Evolutionary conservation across 2,113 vertebrate genomes (phyloP).

Genomic region (Gymnocephalus cernua): DNA sequence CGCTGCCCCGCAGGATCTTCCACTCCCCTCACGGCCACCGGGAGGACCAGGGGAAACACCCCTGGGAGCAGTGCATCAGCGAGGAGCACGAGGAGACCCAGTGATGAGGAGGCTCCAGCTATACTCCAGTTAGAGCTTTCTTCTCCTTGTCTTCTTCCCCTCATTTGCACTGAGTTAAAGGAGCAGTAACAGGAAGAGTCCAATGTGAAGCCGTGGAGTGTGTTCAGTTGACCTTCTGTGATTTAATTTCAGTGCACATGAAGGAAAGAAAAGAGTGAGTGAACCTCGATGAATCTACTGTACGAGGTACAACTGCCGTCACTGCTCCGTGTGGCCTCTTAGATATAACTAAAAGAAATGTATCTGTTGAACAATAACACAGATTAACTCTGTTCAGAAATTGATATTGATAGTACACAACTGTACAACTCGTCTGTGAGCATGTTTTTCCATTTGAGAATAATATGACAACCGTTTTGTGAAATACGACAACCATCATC

Average conservation of each 20-base stretch:
- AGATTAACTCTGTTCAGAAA: constrained; percentile 69
- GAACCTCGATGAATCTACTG: constrained; percentile 14
- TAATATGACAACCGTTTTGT: constrained; percentile 76
- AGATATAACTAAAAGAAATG: constrained; percentile 46
- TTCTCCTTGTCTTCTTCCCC: constrained; percentile 57
- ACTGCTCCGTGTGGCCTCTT: constrained; percentile 53
- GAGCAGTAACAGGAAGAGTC: constrained; percentile 8
- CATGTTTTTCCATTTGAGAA: constrained; percentile 84
- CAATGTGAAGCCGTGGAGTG: not conserved
- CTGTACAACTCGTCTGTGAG: constrained; percentile 84
- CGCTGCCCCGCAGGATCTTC: constrained; percentile 88
- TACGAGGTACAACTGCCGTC: constrained; percentile 53
- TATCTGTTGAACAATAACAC: constrained; percentile 50
- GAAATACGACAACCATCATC: constrained; percentile 64
- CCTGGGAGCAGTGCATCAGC: constrained; percentile 93
- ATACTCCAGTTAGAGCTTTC: constrained; percentile 34
- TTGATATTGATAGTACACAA: constrained; percentile 80
- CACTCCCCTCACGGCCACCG: constrained; percentile 88
- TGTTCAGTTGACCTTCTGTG: not conserved
- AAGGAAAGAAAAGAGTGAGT: constrained; percentile 57
- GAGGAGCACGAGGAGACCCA: constrained; percentile 88
- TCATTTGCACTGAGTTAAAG: constrained; percentile 59
- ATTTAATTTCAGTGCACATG: constrained; percentile 63
- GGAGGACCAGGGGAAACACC: constrained; percentile 91
- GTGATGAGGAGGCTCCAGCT: constrained; percentile 56